These are phyloP conservation scores for Irena cyanogastra DNA, from an alignment of 2,113 vertebrate species.

Conservation along the genomic window DNA sequence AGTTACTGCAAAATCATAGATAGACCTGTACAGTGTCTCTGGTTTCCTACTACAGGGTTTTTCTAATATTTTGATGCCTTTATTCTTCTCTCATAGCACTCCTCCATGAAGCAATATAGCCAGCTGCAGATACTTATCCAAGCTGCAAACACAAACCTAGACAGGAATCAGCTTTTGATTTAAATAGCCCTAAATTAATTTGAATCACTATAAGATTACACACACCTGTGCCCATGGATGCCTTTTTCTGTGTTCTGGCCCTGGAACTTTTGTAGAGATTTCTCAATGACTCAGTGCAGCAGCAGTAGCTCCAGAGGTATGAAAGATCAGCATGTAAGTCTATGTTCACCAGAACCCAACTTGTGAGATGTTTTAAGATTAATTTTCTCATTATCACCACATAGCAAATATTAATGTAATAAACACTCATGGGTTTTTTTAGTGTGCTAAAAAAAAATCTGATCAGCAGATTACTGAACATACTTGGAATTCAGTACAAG, in stretches of 20 bases:
- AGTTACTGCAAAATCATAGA: not conserved
- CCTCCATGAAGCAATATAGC: not conserved
- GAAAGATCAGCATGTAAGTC: not conserved
- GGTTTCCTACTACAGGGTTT: not conserved
- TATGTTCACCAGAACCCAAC: not conserved
- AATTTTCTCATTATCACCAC: not conserved
- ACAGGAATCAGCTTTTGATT: conserved; percentile 42
- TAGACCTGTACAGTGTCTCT: not conserved
- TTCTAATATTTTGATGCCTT: not conserved
- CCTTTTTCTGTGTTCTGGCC: not conserved
- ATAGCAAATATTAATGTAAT: not conserved
- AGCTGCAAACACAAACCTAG: conserved; percentile 20
- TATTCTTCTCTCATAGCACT: not conserved
- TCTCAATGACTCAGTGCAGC: not conserved
- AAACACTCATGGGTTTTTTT: not conserved
- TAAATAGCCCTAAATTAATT: conserved; percentile 55
- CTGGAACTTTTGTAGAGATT: not conserved
- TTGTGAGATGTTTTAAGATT: not conserved
- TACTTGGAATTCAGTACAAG: conserved; percentile 24
- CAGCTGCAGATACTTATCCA: conserved; percentile 51
- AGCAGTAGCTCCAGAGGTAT: not conserved
- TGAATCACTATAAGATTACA: conserved; percentile 16
- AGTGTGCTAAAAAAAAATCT: conserved; percentile 48
- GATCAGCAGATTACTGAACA: conserved; percentile 27
- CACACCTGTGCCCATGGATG: conserved; percentile 19